Evolutionary conservation across 1,140 invertebrate genomes (phyloP), one percentile per base, ranked within the genome.

Genomic region (Ceratina calcarata): DNA sequence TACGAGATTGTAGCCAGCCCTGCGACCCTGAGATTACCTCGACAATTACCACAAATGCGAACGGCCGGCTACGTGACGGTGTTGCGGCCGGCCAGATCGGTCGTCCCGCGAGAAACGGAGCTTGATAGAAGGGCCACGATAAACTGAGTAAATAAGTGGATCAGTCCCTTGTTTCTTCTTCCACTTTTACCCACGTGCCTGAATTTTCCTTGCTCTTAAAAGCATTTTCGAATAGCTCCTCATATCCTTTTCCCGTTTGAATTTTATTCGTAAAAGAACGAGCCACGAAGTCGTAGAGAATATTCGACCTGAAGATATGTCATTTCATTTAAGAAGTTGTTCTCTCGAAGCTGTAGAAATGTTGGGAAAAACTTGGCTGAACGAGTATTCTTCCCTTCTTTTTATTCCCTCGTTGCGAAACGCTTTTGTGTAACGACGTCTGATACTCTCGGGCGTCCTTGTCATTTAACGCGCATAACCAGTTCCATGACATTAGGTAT

Each of bases 31-130:
- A 37, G 62, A 66, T 55, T 22, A 74, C 51, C 70, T 65, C 51
- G 70, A 79, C 77, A 79, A 79, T 79, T 79, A 79, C 62, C 77
- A 4, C 57, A 74, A 79, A 79, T 55, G 51, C 18, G 60, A 66
- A 66, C 70, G 18, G 55, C 53, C 32, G 15, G 2, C 45, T 74
- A 79, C 70, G 70, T 73, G 70, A 79, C 22, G 22, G 6, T 18
- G 69, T 72, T 53, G 68, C 60, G 16, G 37, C 10, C 0, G 8
- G 10, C 24, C 57, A 32, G 55, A 77, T 77, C 74, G 65, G 32
- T 51, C 49, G 55, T 60, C 55, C 57, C 57, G 16, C 45, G 16
- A 68, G 22, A 27, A 77, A 58, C 55, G 15, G 2, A 51, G 55
- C 49, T 61, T 77, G 60, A 69, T 60, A 51, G 37, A 69, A 69